Evolutionary conservation across 2,888 invertebrate species (phyloP), one percentile per base, ranked within the genome.

Genomic region (Stegana nigrithorax): DNA sequence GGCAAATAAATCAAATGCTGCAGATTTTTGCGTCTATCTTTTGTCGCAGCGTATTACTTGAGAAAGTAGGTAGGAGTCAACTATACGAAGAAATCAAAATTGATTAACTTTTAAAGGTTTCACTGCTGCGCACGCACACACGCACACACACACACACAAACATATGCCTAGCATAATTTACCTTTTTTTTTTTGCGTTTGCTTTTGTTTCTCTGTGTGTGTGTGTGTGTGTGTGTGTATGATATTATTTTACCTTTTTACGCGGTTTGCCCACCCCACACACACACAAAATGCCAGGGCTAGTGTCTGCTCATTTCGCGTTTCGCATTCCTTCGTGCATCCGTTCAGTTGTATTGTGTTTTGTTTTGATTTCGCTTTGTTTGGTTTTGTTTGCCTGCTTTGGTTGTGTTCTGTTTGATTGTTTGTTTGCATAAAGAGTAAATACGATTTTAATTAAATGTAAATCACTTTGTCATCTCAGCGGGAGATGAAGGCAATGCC

Each of bases 371-470:
- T 29, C 29, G 6, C 10, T 47, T 8, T 47, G 47, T 23, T 10
- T 25, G 17, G 12, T 3, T 45, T 1, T 2, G 23, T 45, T 2
- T 17, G 14, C 14, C 12, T 14, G n/a, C 2, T 50, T n/a, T 25
- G 51, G 2, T 0, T 51, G 51, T 51, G 6, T 51, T 27, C 27
- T 27, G 26, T 26, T 51, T 12, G 51, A 14, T 51, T 26, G 75
- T 76, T 72, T 76, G 71, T 70, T 76, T 74, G 72, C 74, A 73
- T 75, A 76, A 73, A 73, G 78, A 76, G 78, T 75, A 75, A 76
- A 78, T 76, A 75, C 75, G 73, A 78, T 77, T 76, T 78, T 76
- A 76, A 76, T 76, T 78, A 76, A 76, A 76, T 78, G 79, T 78
- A 79, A 76, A 77, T 78, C 77, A 75, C 75, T 72, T 78, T 77